These are phyloP conservation scores for Epizoanthus rinbou DNA, from an alignment of 92 coral and sea anemone species.

Conservation along the genomic window DNA sequence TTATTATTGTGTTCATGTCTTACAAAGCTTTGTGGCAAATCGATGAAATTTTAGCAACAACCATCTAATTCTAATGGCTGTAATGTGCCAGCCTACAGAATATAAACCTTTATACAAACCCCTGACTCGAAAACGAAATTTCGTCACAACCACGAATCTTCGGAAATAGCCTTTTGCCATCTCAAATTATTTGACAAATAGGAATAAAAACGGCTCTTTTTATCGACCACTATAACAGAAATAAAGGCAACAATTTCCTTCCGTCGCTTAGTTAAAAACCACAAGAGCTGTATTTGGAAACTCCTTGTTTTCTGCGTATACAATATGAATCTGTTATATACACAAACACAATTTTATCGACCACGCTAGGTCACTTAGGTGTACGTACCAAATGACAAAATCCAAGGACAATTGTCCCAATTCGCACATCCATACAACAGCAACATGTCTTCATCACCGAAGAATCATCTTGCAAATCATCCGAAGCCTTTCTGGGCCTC, in stretches of 20 bases:
- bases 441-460: conserved; percentile 93
- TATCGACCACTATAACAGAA: background rate
- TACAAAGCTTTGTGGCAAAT: too few relatives aligned
- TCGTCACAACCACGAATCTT: conserved; percentile 4
- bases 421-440: conserved; percentile 96
- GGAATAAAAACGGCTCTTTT: background rate
- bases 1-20: too few relatives aligned
- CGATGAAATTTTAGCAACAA: too few relatives aligned
- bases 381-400: conserved; percentile 91
- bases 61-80: background rate
- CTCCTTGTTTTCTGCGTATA: background rate
- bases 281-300: background rate
- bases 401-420: conserved; percentile 95
- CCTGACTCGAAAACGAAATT: conserved; percentile 10
- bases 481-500: conserved; percentile 78
- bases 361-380: background rate
- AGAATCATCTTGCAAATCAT: conserved; percentile 63
- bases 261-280: background rate
- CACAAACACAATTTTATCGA: background rate
- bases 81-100: too few relatives aligned
- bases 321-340: background rate
- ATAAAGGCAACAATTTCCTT: conserved; percentile 3
- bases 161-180: too few relatives aligned
- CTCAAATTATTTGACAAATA: background rate
- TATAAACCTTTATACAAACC: background rate